Percentiles rank a stretch among this genome's conserved stretches.
Evolutionary conservation across 1,140 invertebrate genomes (phyloP).

Genomic region (Drosophila lini): DNA sequence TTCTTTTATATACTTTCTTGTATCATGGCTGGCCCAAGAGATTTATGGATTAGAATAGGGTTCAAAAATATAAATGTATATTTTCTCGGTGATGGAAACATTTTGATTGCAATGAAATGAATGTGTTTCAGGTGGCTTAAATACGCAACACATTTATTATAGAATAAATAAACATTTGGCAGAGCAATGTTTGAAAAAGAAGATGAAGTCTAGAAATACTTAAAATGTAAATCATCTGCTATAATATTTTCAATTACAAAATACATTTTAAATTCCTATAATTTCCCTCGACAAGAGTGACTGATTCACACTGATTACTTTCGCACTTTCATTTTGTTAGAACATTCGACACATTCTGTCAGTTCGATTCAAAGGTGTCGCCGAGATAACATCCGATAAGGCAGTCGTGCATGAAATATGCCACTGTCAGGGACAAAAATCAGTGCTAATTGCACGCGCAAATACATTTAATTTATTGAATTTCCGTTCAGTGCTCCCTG

Average conservation of each 20-base stretch:
- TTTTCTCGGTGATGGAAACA: neutral
- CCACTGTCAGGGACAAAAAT: constrained; percentile 10
- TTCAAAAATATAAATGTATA: neutral
- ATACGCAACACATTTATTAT: neutral
- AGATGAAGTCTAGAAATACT: neutral
- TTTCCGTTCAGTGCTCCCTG: constrained; percentile 26
- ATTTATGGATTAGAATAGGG: too few relatives aligned
- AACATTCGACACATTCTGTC: constrained; percentile 10
- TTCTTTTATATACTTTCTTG: neutral
- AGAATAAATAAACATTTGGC: neutral
- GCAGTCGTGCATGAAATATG: constrained; percentile 27
- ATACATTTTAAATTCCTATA: neutral
- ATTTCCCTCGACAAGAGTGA: neutral
- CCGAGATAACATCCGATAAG: constrained; percentile 19
- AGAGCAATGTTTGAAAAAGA: too few relatives aligned
- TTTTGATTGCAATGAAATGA: neutral
- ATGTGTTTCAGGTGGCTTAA: neutral
- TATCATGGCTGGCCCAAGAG: too few relatives aligned
- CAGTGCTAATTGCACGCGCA: constrained; percentile 35
- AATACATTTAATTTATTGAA: constrained; percentile 42
- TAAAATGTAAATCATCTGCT: neutral
- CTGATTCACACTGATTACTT: neutral
- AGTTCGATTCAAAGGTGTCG: constrained; percentile 1
- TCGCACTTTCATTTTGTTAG: neutral
- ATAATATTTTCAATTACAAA: neutral